phyloP scores from a whole-genome alignment of 1,140 invertebrate species.

The Habropoda laboriosa region DNA sequence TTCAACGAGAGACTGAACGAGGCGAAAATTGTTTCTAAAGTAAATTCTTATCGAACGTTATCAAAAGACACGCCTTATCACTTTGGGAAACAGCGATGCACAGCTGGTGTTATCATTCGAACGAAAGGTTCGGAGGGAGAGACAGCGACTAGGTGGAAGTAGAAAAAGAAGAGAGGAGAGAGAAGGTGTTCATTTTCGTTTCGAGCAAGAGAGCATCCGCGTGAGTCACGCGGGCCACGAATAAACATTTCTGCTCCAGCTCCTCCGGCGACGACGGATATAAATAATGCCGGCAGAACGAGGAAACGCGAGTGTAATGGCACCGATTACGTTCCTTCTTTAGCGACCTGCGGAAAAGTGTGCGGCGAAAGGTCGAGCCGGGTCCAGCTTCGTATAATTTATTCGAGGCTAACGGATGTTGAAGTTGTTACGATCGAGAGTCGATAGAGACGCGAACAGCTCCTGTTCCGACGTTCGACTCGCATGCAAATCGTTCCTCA shows the following conservation, averaged over 20 bases:
- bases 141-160: no score
- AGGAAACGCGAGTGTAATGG: slow-evolving; percentile 58
- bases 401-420: slow-evolving; percentile 6
- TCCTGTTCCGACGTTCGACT: neutral
- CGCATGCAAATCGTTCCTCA: slow-evolving; percentile 2
- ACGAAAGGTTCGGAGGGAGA: neutral
- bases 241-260: slow-evolving; percentile 67
- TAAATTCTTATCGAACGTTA: no score
- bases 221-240: slow-evolving; percentile 68
- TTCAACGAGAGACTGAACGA: no score
- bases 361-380: neutral
- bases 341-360: slow-evolving; percentile 38
- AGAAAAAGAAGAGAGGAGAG: neutral
- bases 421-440: neutral
- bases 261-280: slow-evolving; percentile 56
- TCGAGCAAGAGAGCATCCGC: slow-evolving; percentile 32
- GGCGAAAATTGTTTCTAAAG: no score
- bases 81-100: no score
- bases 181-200: neutral
- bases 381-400: neutral
- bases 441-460: neutral
- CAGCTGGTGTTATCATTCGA: neutral
- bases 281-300: slow-evolving; percentile 68
- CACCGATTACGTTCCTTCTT: slow-evolving; percentile 34
- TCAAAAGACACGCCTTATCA: no score